These are phyloP conservation scores for Cydia amplana DNA, from an alignment of 1,140 invertebrate species.

Conservation along the genomic window DNA sequence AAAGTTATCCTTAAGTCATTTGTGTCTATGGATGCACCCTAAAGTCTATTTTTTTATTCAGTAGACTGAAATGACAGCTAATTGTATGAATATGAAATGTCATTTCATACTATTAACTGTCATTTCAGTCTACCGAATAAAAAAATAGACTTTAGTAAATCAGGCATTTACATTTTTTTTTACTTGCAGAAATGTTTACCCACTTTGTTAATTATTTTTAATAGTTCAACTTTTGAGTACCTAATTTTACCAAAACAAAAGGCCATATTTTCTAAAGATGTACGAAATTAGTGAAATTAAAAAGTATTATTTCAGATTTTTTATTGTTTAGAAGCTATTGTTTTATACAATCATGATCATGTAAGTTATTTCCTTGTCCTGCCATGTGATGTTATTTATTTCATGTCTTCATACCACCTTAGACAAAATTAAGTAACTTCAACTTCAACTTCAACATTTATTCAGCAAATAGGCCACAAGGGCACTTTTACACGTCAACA, in stretches of 20 bases:
- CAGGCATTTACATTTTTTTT: conserved; percentile 23
- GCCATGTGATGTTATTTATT: conserved; percentile 28
- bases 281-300: conserved; percentile 20
- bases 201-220: conserved; percentile 2
- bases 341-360: conserved; percentile 23
- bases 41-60: too few relatives aligned
- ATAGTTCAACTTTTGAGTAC: background rate
- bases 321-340: conserved; percentile 17
- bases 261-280: conserved; percentile 15
- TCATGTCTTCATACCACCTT: conserved; percentile 20
- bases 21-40: background rate
- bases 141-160: too few relatives aligned
- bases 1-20: background rate
- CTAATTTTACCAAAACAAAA: conserved; percentile 2
- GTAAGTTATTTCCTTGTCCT: conserved; percentile 11
- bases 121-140: too few relatives aligned
- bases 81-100: too few relatives aligned
- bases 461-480: too few relatives aligned
- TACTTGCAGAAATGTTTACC: background rate
- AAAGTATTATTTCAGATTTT: conserved; percentile 31
- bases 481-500: too few relatives aligned
- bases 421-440: conserved; percentile 18
- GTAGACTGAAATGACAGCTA: too few relatives aligned
- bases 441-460: too few relatives aligned
- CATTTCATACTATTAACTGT: too few relatives aligned